Evolutionary conservation across 2,797 vertebrate genomes (phyloP), one percentile per base, ranked within the genome.

Genomic region (Catamblyrhynchus diadema): DNA sequence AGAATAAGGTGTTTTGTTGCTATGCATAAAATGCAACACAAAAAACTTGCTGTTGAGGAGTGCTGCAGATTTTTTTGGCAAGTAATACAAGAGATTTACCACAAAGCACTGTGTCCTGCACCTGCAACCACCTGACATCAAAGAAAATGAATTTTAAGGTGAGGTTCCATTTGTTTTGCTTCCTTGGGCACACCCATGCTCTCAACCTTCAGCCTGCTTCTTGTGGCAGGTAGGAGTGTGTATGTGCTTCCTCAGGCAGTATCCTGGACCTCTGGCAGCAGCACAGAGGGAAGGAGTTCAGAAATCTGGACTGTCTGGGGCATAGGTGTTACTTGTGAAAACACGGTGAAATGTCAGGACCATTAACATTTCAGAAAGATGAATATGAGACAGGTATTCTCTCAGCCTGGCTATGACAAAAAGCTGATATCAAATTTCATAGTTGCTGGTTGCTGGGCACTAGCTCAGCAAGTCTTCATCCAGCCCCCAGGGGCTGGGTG

Each of bases 331-430:
- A 37, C 11, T 19, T 1, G 9, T 71, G 32, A 77, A 86, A 93
- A 80, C 22, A 28, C 20, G 77, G 30, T 25, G 39, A 56, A 6
- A 3, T 0, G 0, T 42, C 41, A 30, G 59, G 39, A 37, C 22
- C 41, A 3, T 69, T 45, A 33, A 51, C 14, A 37, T 61, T 51
- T 60, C 18, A 3, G 28, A 48, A 59, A 59, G 32, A 25, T 71
- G 8, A 51, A 10, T 35, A 14, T 4, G 14, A 54, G 66, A 30
- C 28, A 62, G 37, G 32, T 85, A 45, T 24, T 65, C 12, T 33
- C 62, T 69, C 9, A 61, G 44, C 27, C 23, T 75, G 54, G 9
- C 39, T 81, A 7, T 47, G 61, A 48, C 50, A 75, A 75, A 78
- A 59, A 17, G n/a, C 12, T 66, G 70, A 24, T 67, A n/a, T 0